These are phyloP conservation scores for Redunca redunca DNA, from an alignment of 2,113 vertebrate genomes.

Conservation along the genomic window DNA sequence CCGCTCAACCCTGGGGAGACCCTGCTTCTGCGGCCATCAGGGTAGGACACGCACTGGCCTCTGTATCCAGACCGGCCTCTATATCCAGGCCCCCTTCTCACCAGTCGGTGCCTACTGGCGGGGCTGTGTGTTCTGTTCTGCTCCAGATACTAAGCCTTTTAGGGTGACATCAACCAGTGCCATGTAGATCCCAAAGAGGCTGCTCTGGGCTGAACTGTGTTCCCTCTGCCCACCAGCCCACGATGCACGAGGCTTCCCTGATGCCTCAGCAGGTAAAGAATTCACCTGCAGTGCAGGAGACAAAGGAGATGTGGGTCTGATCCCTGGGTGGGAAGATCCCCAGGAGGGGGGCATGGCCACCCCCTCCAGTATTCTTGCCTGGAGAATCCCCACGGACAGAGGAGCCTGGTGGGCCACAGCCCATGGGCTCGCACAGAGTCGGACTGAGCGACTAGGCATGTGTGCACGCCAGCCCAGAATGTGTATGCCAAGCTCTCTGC, in stretches of 20 bases:
- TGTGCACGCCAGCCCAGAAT: fast-evolving
- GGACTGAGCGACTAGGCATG: neutral
- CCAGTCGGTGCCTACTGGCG: fast-evolving
- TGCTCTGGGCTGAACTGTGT: neutral
- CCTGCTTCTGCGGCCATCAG: fast-evolving
- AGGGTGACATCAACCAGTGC: neutral
- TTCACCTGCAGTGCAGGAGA: neutral
- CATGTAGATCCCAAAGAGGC: neutral
- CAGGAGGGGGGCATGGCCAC: neutral
- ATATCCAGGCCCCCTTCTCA: neutral
- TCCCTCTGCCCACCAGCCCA: neutral
- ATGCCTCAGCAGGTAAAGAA: neutral
- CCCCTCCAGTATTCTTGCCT: neutral
- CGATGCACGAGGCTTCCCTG: neutral
- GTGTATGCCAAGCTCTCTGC: fast-evolving
- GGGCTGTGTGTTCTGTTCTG: neutral
- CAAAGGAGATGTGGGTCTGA: neutral
- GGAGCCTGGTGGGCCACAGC: neutral
- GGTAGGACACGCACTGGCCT: fast-evolving
- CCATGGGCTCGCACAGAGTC: neutral
- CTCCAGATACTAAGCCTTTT: neutral
- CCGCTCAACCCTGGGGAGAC: neutral
- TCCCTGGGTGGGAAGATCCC: neutral
- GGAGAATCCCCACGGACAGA: neutral
- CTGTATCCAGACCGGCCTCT: neutral